These are phyloP conservation scores for Rotaria macrura DNA, from an alignment of 2,888 invertebrate species.

Conservation along the genomic window DNA sequence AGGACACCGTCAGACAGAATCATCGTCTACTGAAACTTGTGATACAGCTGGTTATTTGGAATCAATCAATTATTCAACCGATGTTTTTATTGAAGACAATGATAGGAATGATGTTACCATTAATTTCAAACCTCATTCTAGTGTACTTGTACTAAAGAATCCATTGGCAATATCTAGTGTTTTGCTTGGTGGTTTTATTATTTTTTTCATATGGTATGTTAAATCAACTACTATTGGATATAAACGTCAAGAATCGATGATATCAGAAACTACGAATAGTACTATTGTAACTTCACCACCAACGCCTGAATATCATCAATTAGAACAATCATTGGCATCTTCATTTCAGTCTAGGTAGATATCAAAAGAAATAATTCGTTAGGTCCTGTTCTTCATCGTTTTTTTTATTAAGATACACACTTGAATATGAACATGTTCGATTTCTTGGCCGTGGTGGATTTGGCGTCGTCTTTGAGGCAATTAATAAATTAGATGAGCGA, in stretches of 20 bases:
- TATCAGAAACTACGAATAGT: background rate
- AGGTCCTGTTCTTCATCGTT: too few species aligned
- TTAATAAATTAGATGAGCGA: conserved; percentile 82
- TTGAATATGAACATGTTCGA: conserved; percentile 60
- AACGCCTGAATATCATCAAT: conserved; percentile 27
- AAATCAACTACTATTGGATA: background rate
- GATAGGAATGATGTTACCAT: background rate
- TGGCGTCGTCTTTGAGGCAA: conserved; percentile 59
- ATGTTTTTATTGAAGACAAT: background rate
- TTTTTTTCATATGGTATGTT: background rate
- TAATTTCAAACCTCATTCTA: background rate
- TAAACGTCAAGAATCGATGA: background rate
- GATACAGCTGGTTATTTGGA: conserved; percentile 55
- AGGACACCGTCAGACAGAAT: background rate
- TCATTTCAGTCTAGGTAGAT: conserved; percentile 21
- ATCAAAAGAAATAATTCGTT: conserved; percentile 38
- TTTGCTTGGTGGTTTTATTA: background rate
- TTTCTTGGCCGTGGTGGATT: conserved; percentile 66
- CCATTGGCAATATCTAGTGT: background rate
- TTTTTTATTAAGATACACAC: conserved; percentile 60
- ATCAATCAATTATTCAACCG: background rate
- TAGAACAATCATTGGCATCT: background rate
- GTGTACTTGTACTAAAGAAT: background rate
- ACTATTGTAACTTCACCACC: background rate
- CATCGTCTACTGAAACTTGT: conserved; percentile 43